Conservation (phyloP, 1,140 invertebrate genomes). For the Drosophila ohnishii region DNA sequence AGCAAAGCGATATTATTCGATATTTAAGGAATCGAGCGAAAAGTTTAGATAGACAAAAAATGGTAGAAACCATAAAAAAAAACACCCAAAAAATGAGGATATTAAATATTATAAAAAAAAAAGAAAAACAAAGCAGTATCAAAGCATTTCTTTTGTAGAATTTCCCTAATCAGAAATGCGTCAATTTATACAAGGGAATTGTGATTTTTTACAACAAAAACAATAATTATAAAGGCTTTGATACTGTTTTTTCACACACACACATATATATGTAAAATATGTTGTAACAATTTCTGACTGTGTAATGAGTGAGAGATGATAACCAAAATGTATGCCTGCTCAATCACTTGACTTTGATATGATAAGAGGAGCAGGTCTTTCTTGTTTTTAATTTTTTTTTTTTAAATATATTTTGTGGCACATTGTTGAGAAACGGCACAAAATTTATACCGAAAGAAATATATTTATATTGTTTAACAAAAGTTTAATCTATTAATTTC, state of each 20-base stretch:
- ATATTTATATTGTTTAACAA: slow-evolving; percentile 33
- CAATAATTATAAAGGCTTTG: slow-evolving; percentile 24
- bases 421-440: slow-evolving; percentile 16
- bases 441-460: slow-evolving; percentile 41
- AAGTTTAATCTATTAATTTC: too few species aligned
- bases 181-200: slow-evolving; percentile 8
- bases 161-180: not conserved
- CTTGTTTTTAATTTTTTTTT: slow-evolving; percentile 7
- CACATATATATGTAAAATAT: not conserved
- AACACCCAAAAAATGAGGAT: not conserved
- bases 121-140: slow-evolving; percentile 4
- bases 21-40: slow-evolving; percentile 16
- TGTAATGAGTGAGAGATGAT: slow-evolving; percentile 43
- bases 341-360: slow-evolving; percentile 17
- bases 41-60: slow-evolving; percentile 1
- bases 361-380: slow-evolving; percentile 4
- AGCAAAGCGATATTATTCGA: slow-evolving; percentile 46
- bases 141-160: slow-evolving; percentile 6
- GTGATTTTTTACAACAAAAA: slow-evolving; percentile 8
- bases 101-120: not conserved
- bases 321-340: slow-evolving; percentile 29
- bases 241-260: not conserved
- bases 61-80: slow-evolving; percentile 4
- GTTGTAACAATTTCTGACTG: slow-evolving; percentile 16
- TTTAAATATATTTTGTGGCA: not conserved